Percentiles rank a stretch among this genome's conserved stretches.
Evolutionary conservation across 2,113 vertebrate species (phyloP).

Genomic region (Meleagris gallopavo): DNA sequence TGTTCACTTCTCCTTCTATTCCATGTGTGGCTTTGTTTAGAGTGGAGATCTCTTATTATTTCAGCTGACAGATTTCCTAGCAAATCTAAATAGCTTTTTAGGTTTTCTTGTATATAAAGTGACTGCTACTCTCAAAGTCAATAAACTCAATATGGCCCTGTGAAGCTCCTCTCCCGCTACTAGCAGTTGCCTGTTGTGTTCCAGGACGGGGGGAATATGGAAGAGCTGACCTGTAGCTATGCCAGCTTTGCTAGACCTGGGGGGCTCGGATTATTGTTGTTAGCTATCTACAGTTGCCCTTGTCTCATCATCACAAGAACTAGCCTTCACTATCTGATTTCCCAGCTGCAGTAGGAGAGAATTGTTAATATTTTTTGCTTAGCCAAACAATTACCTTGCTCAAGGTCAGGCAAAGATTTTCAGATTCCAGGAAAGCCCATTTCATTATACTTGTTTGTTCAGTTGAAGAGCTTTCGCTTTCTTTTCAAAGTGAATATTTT

Average conservation of each 20-base stretch:
- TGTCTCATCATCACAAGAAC: neutral
- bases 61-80: neutral
- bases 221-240: neutral
- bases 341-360: neutral
- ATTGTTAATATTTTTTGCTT: constrained; percentile 39
- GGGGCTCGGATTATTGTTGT: neutral
- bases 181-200: neutral
- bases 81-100: neutral
- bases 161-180: neutral
- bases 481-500: constrained; percentile 14
- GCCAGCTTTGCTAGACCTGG: neutral
- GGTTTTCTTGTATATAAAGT: neutral
- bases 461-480: constrained; percentile 11
- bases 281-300: neutral
- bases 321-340: neutral
- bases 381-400: neutral
- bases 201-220: neutral
- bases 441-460: constrained; percentile 5
- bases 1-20: neutral
- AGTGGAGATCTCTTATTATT: neutral
- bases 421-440: neutral
- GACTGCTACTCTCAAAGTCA: neutral
- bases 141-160: neutral
- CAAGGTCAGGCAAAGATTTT: constrained; percentile 39
- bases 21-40: neutral